These are phyloP conservation scores for Macrochelys suwanniensis DNA, from an alignment of 2,797 vertebrate species.

Conservation along the genomic window DNA sequence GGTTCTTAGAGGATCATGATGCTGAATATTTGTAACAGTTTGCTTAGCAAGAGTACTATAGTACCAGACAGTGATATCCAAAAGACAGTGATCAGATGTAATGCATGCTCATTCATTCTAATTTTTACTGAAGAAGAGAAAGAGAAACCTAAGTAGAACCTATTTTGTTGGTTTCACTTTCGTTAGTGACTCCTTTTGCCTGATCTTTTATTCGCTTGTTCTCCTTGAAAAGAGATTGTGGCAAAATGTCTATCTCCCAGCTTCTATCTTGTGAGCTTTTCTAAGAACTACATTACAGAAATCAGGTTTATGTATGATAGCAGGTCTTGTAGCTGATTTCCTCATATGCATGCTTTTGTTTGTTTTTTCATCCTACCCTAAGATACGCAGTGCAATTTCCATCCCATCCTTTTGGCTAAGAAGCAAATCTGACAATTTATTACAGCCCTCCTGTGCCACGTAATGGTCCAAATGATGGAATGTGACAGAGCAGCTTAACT, in stretches of 20 bases:
- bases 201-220: constrained; percentile 36
- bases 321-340: constrained; percentile 53
- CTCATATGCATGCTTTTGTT: constrained; percentile 45
- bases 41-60: not conserved
- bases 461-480: constrained; percentile 82
- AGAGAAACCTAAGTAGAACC: not conserved
- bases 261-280: constrained; percentile 26
- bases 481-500: constrained; percentile 82
- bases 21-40: not conserved
- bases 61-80: not conserved
- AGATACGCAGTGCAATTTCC: constrained; percentile 76
- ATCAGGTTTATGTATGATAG: constrained; percentile 47
- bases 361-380: constrained; percentile 29
- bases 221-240: not conserved
- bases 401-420: constrained; percentile 79
- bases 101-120: not conserved
- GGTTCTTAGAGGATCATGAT: not conserved
- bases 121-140: not conserved
- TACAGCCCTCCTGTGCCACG: constrained; percentile 79
- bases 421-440: constrained; percentile 85
- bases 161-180: not conserved
- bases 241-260: not conserved
- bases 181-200: constrained; percentile 18
- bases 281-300: constrained; percentile 22
- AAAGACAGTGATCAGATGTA: not conserved